Evolutionary conservation across 2,797 vertebrate genomes (phyloP).

Genomic region (Fistularia tabacaria): DNA sequence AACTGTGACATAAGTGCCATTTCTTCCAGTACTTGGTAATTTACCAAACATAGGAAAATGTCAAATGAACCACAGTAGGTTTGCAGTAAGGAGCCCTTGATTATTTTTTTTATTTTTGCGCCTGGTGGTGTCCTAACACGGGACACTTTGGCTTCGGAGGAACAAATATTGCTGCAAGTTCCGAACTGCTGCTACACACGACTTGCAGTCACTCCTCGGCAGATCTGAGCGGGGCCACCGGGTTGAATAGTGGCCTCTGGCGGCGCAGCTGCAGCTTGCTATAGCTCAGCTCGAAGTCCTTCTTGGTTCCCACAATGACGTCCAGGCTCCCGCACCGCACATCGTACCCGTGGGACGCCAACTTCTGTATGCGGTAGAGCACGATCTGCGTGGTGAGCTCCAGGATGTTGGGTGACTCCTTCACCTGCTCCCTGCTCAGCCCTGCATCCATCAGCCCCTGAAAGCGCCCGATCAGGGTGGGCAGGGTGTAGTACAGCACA

Average conservation of each 20-base stretch:
- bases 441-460: conserved; percentile 76
- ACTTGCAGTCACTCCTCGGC: no score
- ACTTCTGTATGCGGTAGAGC: conserved; percentile 81
- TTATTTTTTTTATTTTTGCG: no score
- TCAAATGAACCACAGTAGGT: no score
- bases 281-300: conserved; percentile 86
- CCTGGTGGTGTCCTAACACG: no score
- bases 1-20: no score
- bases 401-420: conserved; percentile 79
- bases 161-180: no score
- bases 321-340: conserved; percentile 78
- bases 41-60: no score
- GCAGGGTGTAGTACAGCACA: conserved; percentile 83
- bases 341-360: conserved; percentile 75
- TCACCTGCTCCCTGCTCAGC: conserved; percentile 81
- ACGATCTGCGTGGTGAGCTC: conserved; percentile 89
- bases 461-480: conserved; percentile 81
- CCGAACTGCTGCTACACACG: no score
- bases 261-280: conserved; percentile 80
- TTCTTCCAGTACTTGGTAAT: no score
- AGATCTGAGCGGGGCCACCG: conserved; percentile 84
- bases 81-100: no score
- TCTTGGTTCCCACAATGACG: conserved; percentile 86
- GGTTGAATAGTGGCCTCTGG: conserved; percentile 89
- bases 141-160: no score